Conservation (phyloP, 37 sponge, comb jelly and placozoan species). For the Lycopodina hypogea region DNA sequence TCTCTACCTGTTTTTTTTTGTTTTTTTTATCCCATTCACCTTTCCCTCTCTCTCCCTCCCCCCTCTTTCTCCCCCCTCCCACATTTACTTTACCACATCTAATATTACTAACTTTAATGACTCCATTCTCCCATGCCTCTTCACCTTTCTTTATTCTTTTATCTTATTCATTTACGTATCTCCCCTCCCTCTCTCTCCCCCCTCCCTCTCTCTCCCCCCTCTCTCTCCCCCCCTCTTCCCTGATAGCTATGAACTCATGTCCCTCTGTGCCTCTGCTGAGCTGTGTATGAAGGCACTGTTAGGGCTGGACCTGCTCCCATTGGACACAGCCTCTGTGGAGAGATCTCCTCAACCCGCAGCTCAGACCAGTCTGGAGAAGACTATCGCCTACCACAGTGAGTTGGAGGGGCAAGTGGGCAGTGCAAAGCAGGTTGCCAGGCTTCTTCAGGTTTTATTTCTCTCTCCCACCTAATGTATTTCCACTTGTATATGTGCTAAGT, state of each 20-base stretch:
- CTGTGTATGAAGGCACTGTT: constrained; percentile 77
- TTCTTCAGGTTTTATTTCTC: too few relatives aligned
- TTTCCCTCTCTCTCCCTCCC: not conserved
- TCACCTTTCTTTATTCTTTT: too few relatives aligned
- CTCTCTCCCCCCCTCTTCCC: not conserved
- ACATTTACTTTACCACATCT: not conserved
- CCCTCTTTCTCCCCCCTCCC: not conserved
- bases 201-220: not conserved
- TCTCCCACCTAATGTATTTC: too few relatives aligned
- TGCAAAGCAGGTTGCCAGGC: too few relatives aligned
- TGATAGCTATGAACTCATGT: constrained; percentile 74
- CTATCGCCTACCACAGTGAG: constrained; percentile 68
- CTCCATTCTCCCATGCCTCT: too few relatives aligned
- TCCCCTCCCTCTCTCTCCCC: too few relatives aligned
- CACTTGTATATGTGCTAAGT: too few relatives aligned
- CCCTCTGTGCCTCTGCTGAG: constrained; percentile 83
- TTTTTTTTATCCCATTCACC: too few relatives aligned
- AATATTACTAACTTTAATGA: too few relatives aligned
- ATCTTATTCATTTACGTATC: too few relatives aligned
- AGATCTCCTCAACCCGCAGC: constrained; percentile 65
- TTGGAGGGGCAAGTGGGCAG: not conserved
- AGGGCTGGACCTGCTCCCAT: constrained; percentile 57
- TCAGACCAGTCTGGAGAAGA: constrained; percentile 66
- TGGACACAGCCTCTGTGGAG: constrained; percentile 52
- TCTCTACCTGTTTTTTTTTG: too few relatives aligned